Base-by-base conservation (phyloP, 2,113 vertebrate genomes). In the Bothrops jararaca region DNA sequence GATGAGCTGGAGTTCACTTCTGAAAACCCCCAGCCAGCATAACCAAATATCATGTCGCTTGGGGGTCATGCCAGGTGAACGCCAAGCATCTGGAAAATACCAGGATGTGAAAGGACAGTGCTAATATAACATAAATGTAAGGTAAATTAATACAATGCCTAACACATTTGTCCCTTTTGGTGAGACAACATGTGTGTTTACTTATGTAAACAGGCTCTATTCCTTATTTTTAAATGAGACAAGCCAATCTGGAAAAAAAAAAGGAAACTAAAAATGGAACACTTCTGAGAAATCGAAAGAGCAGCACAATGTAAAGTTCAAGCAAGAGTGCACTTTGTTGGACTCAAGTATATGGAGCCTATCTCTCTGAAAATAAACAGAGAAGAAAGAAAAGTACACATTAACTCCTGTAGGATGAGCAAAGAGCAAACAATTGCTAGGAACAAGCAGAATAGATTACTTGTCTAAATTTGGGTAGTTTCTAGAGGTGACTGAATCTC, bases 171-270 rank as follows among this genome's bases (percentile, higher is more conserved):
- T 80, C 39, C 39, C 34, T 80, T 80, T 23, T 39, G 34, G 34
- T 80, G 60, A 56, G 42, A 60, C 48, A 10, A 29, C 3, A 7
- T 87, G 15, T 9, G 24, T 20, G 22, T 23, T 18, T 42, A 80
- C 34, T 80, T 42, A 80, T 42, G 7, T 18, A 95, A 95, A 0
- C 98, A 99, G 92, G 97, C 98, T 0, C 98, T 99, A 22, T 98
- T 98, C 94, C 97, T 99, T 91, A 98, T 99, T 13, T 93, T 99
- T 96, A 98, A 98, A n/a, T 97, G 99, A 94, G 97, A 98, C 15
- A 96, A 97, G 86, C 98, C 97, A 0, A 95, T 86, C 96, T 99
- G 89, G 96, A 98, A 95, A 98, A 98, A 88, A 96, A 98, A 96
- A 98, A 98, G 99, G 86, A 97, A 97, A 89, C 89, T 99, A 23